phyloP scores from a whole-genome alignment of 1,140 invertebrate genomes.

The Drosophila sproati region DNA sequence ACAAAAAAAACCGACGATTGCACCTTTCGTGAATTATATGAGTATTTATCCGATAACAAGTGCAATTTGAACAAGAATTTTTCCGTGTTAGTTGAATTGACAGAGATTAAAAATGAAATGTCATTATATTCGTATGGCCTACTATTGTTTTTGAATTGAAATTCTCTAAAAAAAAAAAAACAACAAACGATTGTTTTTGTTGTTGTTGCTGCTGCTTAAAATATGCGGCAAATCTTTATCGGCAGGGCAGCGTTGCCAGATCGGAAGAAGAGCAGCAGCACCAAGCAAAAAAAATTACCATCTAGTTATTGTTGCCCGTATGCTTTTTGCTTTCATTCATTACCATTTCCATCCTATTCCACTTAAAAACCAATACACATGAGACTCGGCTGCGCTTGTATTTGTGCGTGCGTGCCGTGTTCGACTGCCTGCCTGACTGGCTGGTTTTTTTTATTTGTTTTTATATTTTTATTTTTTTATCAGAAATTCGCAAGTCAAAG shows the following conservation, averaged over 20 bases:
- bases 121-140: slow-evolving; percentile 45
- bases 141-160: slow-evolving; percentile 8
- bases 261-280: slow-evolving; percentile 6
- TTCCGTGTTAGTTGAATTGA: slow-evolving; percentile 41
- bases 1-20: slow-evolving; percentile 11
- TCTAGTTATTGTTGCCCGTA: slow-evolving; percentile 30
- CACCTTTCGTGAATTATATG: slow-evolving; percentile 29
- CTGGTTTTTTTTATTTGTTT: slow-evolving; percentile 1
- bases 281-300: slow-evolving; percentile 11
- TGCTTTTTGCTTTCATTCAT: slow-evolving; percentile 53
- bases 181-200: not conserved
- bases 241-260: slow-evolving; percentile 45
- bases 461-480: slow-evolving; percentile 2
- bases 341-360: slow-evolving; percentile 37
- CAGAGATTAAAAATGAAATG: slow-evolving; percentile 43
- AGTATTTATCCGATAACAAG: slow-evolving; percentile 35
- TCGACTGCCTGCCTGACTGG: slow-evolving; percentile 13
- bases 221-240: not conserved
- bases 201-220: not conserved
- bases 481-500: slow-evolving; percentile 47
- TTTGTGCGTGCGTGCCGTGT: slow-evolving; percentile 13
- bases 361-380: slow-evolving; percentile 33
- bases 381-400: slow-evolving; percentile 2
- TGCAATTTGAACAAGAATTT: slow-evolving; percentile 54
- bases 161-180: not conserved